Base-by-base conservation (phyloP, 2,797 vertebrate species). In the Macroramphosus scolopax region DNA sequence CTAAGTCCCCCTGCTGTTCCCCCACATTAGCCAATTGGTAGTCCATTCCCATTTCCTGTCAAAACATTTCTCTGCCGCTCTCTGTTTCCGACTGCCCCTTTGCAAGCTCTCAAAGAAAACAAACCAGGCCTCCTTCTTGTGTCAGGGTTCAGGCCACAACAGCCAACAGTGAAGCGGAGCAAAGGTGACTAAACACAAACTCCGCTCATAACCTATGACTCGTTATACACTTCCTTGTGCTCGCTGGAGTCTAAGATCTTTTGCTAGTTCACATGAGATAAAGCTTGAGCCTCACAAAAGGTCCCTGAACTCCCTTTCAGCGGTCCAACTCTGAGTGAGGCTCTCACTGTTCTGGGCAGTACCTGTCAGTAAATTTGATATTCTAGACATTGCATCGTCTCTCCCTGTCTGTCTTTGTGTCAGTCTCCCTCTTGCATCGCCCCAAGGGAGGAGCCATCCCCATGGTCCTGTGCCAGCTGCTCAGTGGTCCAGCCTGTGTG, bases 401-500 rank as follows among this genome's bases (percentile, higher is more conserved):
- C 77, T 77, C 68, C 52, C 81, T 82, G 76, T 87, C 85, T 84
- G 72, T 82, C 79, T 86, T 56, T 60, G 63, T 83, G 81, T 80
- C 85, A 82, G 63, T 75, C 70, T 68, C 44, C 54, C 36, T 30
- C 48, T 56, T 49, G 64, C 49, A 16, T 64, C 40, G 61, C 79
- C 84, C 82, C 82, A 51, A 68, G 85, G 85, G 81, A 82, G 55
- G 72, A 79, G 54, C 62, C 80, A 78, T 82, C 85, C 75, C 77
- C 29, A 17, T 28, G 48, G 78, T 73, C 72, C 74, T 70, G 70
- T 78, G 82, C 83, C 82, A 84, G 80, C 83, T 84, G 85, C 83
- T 87, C 83, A 86, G 75, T 84, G 85, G 86, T 85, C 82, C 82
- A 85, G 81, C 73, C 69, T 75, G 64, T 45, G 72, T 75, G 75